phyloP scores from a whole-genome alignment of 2,888 invertebrate species.

The Chouioia cunea region DNA sequence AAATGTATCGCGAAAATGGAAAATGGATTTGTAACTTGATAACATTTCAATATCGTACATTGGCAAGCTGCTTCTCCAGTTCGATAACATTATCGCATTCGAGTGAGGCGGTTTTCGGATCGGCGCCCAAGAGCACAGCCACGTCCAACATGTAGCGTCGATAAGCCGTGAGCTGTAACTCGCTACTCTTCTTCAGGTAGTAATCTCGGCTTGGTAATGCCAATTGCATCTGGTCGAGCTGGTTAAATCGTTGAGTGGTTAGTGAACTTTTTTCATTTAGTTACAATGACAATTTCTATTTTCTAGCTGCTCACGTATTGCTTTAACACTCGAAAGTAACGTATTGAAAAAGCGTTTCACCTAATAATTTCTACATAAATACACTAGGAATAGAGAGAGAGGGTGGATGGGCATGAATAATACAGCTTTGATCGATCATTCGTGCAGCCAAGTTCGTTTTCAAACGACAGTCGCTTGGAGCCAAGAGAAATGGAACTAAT shows the following conservation, averaged over 20 bases:
- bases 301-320: too few relatives aligned
- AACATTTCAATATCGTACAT: constrained; percentile 70
- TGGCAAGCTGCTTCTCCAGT: constrained; percentile 85
- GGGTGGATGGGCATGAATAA: too few relatives aligned
- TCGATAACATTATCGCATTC: constrained; percentile 81
- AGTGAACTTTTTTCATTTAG: constrained; percentile 20
- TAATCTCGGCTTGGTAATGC: constrained; percentile 89
- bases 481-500: too few relatives aligned
- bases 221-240: constrained; percentile 82
- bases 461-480: too few relatives aligned
- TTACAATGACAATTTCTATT: not conserved
- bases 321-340: too few relatives aligned
- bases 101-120: constrained; percentile 74
- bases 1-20: too few relatives aligned
- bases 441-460: too few relatives aligned
- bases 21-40: constrained; percentile 1
- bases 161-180: constrained; percentile 82
- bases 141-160: constrained; percentile 86
- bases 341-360: too few relatives aligned
- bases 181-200: constrained; percentile 82
- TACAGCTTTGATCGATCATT: too few relatives aligned
- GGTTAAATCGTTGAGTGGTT: constrained; percentile 34
- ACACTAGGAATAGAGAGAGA: too few relatives aligned
- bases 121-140: constrained; percentile 81
- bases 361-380: too few relatives aligned